Evolutionary conservation across 2,797 vertebrate genomes (phyloP), one percentile per base, ranked within the genome.

Genomic region (Rhincodon typus): DNA sequence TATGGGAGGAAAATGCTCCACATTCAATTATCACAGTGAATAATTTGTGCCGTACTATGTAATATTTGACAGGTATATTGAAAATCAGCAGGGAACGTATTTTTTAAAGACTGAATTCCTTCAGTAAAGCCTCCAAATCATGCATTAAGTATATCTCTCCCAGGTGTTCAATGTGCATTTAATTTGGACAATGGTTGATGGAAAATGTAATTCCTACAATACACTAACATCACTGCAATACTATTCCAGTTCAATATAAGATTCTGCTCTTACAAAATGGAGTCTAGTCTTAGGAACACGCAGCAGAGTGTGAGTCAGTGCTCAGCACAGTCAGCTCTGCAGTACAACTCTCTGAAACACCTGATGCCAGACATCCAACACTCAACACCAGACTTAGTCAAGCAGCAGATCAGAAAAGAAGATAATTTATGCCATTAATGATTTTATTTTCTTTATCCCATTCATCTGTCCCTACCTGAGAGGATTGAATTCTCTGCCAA

Each of bases 311-410:
- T 77, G 94, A 95, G 69, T 95, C 94, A 95, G 70, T 19, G 72
- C 94, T 95, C 70, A 95, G 46, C 53, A 70, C 94, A 77, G 94
- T 53, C 94, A 77, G 17, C 94, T 74, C 94, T 95, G 94, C 94
- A 74, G 94, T 42, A 94, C 6, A 27, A 30, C 67, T 74, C 69
- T 53, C 70, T n/a, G 42, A 46, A n/a, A 27, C 42, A 74, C 38
- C 69, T 74, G 93, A 94, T 94, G 38, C 23, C 69, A 72, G 67
- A 12, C 42, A 72, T 69, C 69, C 21, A 74, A 46, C 70, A 74
- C 42, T 69, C 34, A 74, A 21, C 1, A 25, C 8, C 21, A 42
- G 94, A 94, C 27, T 27, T 53, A 50, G 15, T 19, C 4, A 25
- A n/a, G 12, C 87, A 62, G 57, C 87, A 53, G 17, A 46, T 84